Evolutionary conservation across 2,888 invertebrate species (phyloP), one percentile per base, ranked within the genome.

Genomic region (Coremacera marginata): DNA sequence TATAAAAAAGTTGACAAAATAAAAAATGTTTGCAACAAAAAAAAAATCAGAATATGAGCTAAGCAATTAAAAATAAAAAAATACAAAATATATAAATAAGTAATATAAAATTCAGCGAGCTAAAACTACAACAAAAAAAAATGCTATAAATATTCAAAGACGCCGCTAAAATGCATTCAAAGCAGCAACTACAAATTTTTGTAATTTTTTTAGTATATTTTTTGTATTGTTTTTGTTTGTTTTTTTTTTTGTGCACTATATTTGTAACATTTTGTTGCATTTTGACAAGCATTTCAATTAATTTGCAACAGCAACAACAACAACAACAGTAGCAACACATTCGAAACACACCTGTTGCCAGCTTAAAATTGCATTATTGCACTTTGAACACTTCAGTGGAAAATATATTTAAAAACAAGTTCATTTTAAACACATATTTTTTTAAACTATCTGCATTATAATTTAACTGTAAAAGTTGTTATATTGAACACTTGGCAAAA

Each of bases 281-380:
- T 60, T 60, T 14, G 57, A 22, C 25, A 11, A n/a, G 65, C 27
- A 65, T 34, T 65, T 31, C 65, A 65, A 65, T 65, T 65, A 11
- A 65, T 65, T 34, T 31, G 31, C 63, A 63, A n/a, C 65, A 37
- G 9, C 37, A 22, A 19, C 37, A 4, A 25, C 51, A 51, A 52
- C 25, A 70, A 70, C 51, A 70, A 52, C 11, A 16, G 11, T 2
- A 67, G 3, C 22, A 37, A 44, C 7, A 37, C 14, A 37, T n/a
- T n/a, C n/a, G n/a, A 65, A 16, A 5, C 67, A 37, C 67, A 67
- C 67, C 67, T 67, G 67, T 67, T 67, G 37, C 31, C n/a, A n/a
- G 44, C 37, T 44, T 19, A n/a, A 19, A 31, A 7, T 60, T 60
- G 14, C 44, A 44, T 14, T n/a, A 3, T 27, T 16, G 27, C 65